A percentile compares a stretch with the other conserved stretches of the same genome.
These are phyloP conservation scores for Penaeus vannamei DNA, from an alignment of 1,140 invertebrate species.

Conservation along the genomic window DNA sequence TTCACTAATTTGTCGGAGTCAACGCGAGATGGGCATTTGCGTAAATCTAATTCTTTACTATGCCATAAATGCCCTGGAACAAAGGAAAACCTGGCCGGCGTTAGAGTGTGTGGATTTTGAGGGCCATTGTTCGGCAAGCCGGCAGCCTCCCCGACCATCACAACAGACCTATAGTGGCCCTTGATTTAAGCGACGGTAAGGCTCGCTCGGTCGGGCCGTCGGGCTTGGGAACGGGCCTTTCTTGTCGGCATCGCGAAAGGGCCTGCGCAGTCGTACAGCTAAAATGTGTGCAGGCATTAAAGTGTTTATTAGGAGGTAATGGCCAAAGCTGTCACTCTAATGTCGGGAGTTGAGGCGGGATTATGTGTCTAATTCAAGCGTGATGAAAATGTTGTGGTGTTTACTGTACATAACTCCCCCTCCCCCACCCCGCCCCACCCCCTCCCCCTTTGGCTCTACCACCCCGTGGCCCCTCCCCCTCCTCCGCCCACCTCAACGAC, in stretches of 20 bases:
- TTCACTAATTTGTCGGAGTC: slow-evolving; percentile 20
- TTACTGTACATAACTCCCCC: not conserved
- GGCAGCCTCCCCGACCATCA: not conserved
- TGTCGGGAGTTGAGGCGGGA: not conserved
- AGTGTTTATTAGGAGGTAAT: slow-evolving; percentile 9
- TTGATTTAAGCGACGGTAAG: not conserved
- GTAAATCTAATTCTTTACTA: slow-evolving; percentile 31
- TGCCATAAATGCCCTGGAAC: slow-evolving; percentile 27
- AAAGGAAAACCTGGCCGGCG: not conserved
- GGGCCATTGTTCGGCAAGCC: slow-evolving; percentile 8
- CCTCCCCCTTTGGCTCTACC: not conserved
- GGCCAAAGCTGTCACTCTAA: not conserved
- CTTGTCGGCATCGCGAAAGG: too few relatives aligned
- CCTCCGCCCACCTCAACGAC: too few relatives aligned
- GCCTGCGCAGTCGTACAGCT: too few relatives aligned
- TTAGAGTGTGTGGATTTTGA: not conserved
- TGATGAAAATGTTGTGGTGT: not conserved
- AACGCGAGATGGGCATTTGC: slow-evolving; percentile 14
- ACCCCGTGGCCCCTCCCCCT: too few relatives aligned
- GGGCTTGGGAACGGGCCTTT: too few relatives aligned
- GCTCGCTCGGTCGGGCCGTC: not conserved
- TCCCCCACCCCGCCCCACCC: not conserved
- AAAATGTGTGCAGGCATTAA: slow-evolving; percentile 1
- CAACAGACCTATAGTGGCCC: not conserved
- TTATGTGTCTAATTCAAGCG: not conserved